Base-by-base conservation (phyloP, 1,140 invertebrate species). In the Danaus melanippus region DNA sequence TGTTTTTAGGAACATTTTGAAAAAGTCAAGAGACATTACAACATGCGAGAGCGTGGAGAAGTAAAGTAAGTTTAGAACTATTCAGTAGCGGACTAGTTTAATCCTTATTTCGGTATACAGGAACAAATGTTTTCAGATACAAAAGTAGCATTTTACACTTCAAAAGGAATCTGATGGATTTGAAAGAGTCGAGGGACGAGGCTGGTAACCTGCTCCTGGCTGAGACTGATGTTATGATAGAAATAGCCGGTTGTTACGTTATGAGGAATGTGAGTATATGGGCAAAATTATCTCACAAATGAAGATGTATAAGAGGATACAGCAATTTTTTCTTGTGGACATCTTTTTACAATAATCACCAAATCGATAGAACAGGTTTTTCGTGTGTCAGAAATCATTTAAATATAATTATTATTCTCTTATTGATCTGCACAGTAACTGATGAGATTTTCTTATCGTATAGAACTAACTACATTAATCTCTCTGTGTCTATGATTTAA, bases 141-240 rank as follows among this genome's bases (percentile, higher is more conserved):
- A 81, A 80, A 58, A 82, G 78, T 58, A 82, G 79, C 50, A 79
- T 84, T 46, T 50, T 76, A 8, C 67, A 74, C 40, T 80, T 84
- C 55, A 84, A 84, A 48, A 63, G 64, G 0, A 76, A 74, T 46
- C 46, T 84, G 40, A 64, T 77, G 57, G 53, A 56, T 8, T 54
- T 84, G 42, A 76, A 78, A 45, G 64, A 75, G 41, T 58, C 66
- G 0, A 69, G 49, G 10, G 68, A 80, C 32, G 62, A 53, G 0
- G 12, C 66, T 0, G 79, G 79, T 0, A 60, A 64, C 5, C 56
- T 60, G n/a, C 49, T 74, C 8, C 59, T 82, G 11, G 54, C 68
- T 9, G 50, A 71, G 8, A 66, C 71, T 8, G 76, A 84, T 41
- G 56, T 73, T 0, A 71, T 80, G 60, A 57, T 84, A n/a, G 70